These are phyloP conservation scores for Propsilocerus akamusi DNA, from an alignment of 1,140 invertebrate species.

Conservation along the genomic window DNA sequence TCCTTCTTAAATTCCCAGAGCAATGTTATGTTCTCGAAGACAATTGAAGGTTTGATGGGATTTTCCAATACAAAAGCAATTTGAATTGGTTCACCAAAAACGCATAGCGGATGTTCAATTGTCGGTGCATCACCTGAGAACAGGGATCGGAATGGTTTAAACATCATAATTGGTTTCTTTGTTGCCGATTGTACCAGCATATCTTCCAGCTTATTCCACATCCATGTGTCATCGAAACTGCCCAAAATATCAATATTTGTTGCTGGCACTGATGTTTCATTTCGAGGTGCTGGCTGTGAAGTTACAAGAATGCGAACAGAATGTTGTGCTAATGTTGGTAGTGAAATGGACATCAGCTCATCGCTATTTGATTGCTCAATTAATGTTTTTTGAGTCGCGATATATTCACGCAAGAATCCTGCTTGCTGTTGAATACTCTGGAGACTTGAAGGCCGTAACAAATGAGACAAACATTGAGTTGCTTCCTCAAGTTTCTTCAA, in stretches of 20 bases:
- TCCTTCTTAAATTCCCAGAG: slow-evolving; percentile 53
- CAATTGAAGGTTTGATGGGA: slow-evolving; percentile 55
- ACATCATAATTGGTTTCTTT: slow-evolving; percentile 49
- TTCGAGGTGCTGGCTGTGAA: slow-evolving; percentile 21
- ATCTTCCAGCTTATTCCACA: slow-evolving; percentile 62
- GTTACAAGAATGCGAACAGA: slow-evolving; percentile 19
- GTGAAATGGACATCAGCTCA: slow-evolving; percentile 15
- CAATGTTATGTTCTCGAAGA: slow-evolving; percentile 51
- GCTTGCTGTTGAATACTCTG: slow-evolving; percentile 62
- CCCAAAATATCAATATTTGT: slow-evolving; percentile 39
- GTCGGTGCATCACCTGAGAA: slow-evolving; percentile 47
- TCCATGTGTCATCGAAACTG: slow-evolving; percentile 28
- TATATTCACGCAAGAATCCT: slow-evolving; percentile 73
- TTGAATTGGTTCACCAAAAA: slow-evolving; percentile 64
- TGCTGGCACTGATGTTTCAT: slow-evolving; percentile 47
- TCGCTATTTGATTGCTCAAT: slow-evolving; percentile 11
- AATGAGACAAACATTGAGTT: slow-evolving; percentile 54
- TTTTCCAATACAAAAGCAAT: slow-evolving; percentile 59
- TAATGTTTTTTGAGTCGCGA: slow-evolving; percentile 40
- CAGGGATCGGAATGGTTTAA: slow-evolving; percentile 53
- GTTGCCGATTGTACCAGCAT: slow-evolving; percentile 49
- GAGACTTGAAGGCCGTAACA: slow-evolving; percentile 55
- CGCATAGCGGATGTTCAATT: slow-evolving; percentile 37
- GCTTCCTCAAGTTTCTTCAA: slow-evolving; percentile 58
- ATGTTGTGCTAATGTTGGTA: slow-evolving; percentile 19